A percentile compares a stretch with the other conserved stretches of the same genome.
Evolutionary conservation across 2,888 invertebrate genomes (phyloP).

Genomic region (Silvanus unidentatus): DNA sequence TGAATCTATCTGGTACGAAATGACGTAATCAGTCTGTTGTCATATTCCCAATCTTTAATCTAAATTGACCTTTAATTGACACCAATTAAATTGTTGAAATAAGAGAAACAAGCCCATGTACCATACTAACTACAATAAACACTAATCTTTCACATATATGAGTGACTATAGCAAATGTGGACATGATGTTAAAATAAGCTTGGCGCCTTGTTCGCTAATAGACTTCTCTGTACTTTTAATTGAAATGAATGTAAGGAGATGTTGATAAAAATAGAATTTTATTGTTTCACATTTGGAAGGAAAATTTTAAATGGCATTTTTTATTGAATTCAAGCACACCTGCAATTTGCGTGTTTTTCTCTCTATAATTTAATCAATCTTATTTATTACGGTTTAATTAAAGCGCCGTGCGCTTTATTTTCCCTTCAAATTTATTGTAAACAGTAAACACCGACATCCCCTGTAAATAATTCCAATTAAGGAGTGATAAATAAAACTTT

Average conservation of each 20-base stretch:
- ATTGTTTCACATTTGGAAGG: too few relatives aligned
- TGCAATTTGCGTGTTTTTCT: too few relatives aligned
- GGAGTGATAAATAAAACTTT: too few relatives aligned
- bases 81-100: slow-evolving; percentile 41
- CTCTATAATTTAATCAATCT: too few relatives aligned
- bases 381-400: too few relatives aligned
- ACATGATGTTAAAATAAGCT: slow-evolving; percentile 8
- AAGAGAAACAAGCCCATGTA: slow-evolving; percentile 27
- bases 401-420: too few relatives aligned
- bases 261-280: not conserved
- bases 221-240: slow-evolving; percentile 9
- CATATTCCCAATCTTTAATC: slow-evolving; percentile 41
- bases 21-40: slow-evolving; percentile 38
- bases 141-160: not conserved
- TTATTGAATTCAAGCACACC: too few relatives aligned
- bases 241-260: slow-evolving; percentile 10
- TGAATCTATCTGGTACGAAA: slow-evolving; percentile 35
- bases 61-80: slow-evolving; percentile 46
- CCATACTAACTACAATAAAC: not conserved
- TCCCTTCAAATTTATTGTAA: too few relatives aligned
- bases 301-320: too few relatives aligned
- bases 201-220: slow-evolving; percentile 14
- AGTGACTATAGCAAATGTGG: too few relatives aligned
- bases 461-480: too few relatives aligned
- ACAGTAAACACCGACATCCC: too few relatives aligned